Conservation (phyloP, 2,888 invertebrate genomes). For the Charanyca ferruginea region DNA sequence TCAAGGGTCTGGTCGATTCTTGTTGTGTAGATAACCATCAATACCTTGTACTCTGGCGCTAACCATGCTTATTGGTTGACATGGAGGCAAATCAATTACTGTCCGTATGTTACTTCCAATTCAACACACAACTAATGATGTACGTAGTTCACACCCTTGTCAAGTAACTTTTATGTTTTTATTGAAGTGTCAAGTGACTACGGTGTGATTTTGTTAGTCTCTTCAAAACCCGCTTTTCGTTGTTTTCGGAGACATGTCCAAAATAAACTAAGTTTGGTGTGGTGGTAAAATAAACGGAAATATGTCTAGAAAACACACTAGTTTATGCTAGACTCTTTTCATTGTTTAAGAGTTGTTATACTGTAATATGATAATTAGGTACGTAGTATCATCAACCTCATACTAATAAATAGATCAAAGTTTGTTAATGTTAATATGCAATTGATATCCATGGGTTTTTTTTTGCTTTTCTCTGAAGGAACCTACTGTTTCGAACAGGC, state of each 20-base stretch:
- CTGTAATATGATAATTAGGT: too few relatives aligned
- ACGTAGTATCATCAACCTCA: too few relatives aligned
- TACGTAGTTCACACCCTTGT: not conserved
- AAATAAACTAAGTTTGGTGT: not conserved
- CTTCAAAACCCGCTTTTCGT: not conserved
- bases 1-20: too few relatives aligned
- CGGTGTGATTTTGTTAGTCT: conserved; percentile 22
- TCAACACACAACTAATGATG: conserved; percentile 15
- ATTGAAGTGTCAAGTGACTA: conserved; percentile 33
- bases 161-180: conserved; percentile 20
- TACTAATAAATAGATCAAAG: too few relatives aligned
- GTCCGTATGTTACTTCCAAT: conserved; percentile 36
- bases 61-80: conserved; percentile 29
- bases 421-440: too few relatives aligned
- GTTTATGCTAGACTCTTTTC: too few relatives aligned
- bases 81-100: conserved; percentile 34
- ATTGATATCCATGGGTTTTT: too few relatives aligned
- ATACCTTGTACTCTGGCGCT: conserved; percentile 23
- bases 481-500: too few relatives aligned
- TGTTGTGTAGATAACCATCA: conserved; percentile 8
- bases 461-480: too few relatives aligned
- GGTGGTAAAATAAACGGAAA: too few relatives aligned
- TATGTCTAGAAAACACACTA: too few relatives aligned
- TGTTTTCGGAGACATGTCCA: not conserved
- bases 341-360: too few relatives aligned